Evolutionary conservation across 2,888 invertebrate species (phyloP).

Genomic region (Agrenia bidenticulata): DNA sequence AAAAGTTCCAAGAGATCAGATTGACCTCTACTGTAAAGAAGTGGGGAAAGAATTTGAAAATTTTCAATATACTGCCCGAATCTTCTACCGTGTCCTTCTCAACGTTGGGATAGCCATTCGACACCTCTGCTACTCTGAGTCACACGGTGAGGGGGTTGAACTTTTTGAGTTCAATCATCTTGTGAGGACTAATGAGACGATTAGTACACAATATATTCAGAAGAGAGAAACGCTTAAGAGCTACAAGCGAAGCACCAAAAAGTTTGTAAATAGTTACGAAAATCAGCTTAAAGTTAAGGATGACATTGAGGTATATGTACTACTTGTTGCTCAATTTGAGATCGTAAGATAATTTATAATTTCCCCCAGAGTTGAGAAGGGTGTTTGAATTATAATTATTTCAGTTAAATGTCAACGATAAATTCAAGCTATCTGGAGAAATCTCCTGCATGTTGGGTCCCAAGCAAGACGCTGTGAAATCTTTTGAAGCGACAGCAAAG

Average conservation of each 20-base stretch:
- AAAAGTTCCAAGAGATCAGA: neutral
- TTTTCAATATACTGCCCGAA: neutral
- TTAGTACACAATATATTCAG: slow-evolving; percentile 20
- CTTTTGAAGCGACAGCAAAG: neutral
- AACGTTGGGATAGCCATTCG: neutral
- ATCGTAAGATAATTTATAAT: too few species aligned
- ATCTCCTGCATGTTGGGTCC: neutral
- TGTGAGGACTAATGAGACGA: slow-evolving; percentile 18
- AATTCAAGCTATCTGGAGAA: neutral
- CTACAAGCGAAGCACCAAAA: slow-evolving; percentile 17
- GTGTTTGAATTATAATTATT: too few species aligned
- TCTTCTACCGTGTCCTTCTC: neutral
- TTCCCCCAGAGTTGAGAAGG: too few species aligned
- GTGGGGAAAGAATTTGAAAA: neutral
- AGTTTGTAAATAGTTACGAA: slow-evolving; percentile 1
- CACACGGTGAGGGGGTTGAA: slow-evolving; percentile 25
- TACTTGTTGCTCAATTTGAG: too few species aligned
- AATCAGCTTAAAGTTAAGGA: neutral
- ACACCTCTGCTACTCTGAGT: neutral
- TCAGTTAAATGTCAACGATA: neutral
- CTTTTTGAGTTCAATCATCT: slow-evolving; percentile 29
- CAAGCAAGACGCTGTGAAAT: neutral
- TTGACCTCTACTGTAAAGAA: neutral
- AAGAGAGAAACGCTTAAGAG: slow-evolving; percentile 8
- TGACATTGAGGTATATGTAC: too few species aligned